Conservation (phyloP, 2,888 invertebrate species). For the Chrysopilus asiliformis region DNA sequence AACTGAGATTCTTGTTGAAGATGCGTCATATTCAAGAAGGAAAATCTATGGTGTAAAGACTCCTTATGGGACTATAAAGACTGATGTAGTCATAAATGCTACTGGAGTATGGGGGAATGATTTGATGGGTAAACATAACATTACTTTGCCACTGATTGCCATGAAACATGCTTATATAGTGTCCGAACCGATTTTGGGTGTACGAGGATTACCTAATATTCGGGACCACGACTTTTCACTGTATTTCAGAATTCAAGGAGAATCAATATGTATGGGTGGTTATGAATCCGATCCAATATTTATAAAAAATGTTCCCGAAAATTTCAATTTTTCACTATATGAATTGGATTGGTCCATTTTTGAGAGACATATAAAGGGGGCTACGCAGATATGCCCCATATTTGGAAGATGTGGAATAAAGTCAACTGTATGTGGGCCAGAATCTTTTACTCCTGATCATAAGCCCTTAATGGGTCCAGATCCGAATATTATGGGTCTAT, state of each 20-base stretch:
- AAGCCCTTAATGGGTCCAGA: slow-evolving; percentile 75
- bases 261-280: slow-evolving; percentile 71
- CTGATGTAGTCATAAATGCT: slow-evolving; percentile 60
- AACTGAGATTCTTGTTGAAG: slow-evolving; percentile 52
- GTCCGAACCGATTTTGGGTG: slow-evolving; percentile 61
- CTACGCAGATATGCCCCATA: slow-evolving; percentile 59
- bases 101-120: slow-evolving; percentile 69
- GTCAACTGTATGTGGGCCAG: slow-evolving; percentile 79
- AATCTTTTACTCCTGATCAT: slow-evolving; percentile 86
- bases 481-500: slow-evolving; percentile 52
- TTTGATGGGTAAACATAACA: slow-evolving; percentile 36
- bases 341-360: slow-evolving; percentile 82
- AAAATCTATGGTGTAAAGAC: slow-evolving; percentile 68
- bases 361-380: slow-evolving; percentile 57
- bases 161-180: slow-evolving; percentile 85
- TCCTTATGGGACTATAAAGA: slow-evolving; percentile 52
- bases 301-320: slow-evolving; percentile 58
- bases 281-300: slow-evolving; percentile 78
- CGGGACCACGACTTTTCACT: slow-evolving; percentile 74
- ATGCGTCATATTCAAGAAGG: slow-evolving; percentile 22
- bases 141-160: slow-evolving; percentile 59
- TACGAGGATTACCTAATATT: slow-evolving; percentile 64
- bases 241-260: slow-evolving; percentile 74
- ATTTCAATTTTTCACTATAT: slow-evolving; percentile 72
- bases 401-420: slow-evolving; percentile 65